phyloP scores from a whole-genome alignment of 2,888 invertebrate genomes.

The Thyatira batis region DNA sequence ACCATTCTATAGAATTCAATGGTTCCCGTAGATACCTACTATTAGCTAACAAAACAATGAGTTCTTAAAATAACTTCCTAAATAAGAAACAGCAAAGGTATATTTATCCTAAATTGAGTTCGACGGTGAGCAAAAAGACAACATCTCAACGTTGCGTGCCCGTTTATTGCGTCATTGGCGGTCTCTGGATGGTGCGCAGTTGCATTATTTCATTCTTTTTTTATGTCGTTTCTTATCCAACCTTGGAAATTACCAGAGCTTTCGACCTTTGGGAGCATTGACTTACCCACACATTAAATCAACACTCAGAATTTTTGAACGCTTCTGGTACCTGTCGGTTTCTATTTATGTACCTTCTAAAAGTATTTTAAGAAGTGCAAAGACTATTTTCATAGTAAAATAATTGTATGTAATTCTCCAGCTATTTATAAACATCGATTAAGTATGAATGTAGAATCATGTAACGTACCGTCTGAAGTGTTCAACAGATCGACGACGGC shows the following conservation, averaged over 20 bases:
- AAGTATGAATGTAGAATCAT: constrained; percentile 1
- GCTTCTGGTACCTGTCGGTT: background rate
- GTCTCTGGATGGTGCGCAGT: background rate
- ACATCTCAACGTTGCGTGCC: background rate
- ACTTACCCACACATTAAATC: background rate
- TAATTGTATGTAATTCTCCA: background rate
- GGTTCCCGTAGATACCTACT: background rate
- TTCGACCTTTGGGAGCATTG: constrained; percentile 6
- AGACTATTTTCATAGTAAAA: background rate
- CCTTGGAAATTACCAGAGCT: constrained; percentile 11
- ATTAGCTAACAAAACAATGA: background rate
- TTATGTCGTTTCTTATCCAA: constrained; percentile 11
- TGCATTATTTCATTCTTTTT: background rate
- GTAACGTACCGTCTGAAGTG: constrained; percentile 53
- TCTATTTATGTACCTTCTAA: background rate
- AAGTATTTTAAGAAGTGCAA: background rate
- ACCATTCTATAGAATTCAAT: too few species aligned
- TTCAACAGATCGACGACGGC: constrained; percentile 50
- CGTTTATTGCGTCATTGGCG: background rate
- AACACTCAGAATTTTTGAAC: background rate
- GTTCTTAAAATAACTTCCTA: background rate
- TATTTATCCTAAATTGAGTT: background rate
- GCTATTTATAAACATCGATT: background rate
- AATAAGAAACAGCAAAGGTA: background rate
- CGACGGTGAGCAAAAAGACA: background rate